Evolutionary conservation across 2,888 invertebrate species (phyloP).

Genomic region (Mactromeris polynyma): DNA sequence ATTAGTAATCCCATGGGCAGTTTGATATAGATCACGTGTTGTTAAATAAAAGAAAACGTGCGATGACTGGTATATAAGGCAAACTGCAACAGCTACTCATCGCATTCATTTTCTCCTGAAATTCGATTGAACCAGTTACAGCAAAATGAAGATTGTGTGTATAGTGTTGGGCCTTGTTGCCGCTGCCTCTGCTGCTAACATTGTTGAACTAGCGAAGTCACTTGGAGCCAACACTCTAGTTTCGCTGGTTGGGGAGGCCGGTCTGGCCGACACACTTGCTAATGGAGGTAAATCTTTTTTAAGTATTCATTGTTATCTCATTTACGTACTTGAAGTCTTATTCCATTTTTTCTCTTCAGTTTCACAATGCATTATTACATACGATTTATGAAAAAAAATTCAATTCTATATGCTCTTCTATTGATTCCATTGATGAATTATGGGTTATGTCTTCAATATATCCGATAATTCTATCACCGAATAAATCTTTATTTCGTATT

Average conservation of each 20-base stretch:
- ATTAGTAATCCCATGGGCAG: neutral
- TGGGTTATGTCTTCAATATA: too few species aligned
- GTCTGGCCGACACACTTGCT: conserved; percentile 66
- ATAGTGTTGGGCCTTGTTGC: conserved; percentile 35
- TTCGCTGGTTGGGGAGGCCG: conserved; percentile 66
- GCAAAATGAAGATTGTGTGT: conserved; percentile 15
- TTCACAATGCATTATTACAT: too few species aligned
- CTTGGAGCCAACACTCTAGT: conserved; percentile 71
- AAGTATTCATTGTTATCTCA: too few species aligned
- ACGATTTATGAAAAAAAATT: too few species aligned
- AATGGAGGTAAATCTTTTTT: conserved; percentile 60
- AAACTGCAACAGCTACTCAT: neutral
- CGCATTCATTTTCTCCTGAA: neutral
- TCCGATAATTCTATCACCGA: too few species aligned
- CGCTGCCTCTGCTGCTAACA: conserved; percentile 49
- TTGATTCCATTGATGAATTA: too few species aligned
- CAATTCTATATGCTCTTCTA: too few species aligned
- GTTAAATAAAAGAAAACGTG: neutral
- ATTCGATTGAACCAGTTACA: neutral
- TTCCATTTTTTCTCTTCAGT: too few species aligned
- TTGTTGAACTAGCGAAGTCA: conserved; percentile 66
- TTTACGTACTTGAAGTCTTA: too few species aligned
- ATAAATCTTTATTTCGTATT: too few species aligned
- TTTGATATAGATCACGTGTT: neutral
- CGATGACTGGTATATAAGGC: neutral